Percentiles rank a stretch among this genome's conserved stretches.
Evolutionary conservation across 1,140 invertebrate species (phyloP).

Genomic region (Dinothrombium tinctorium): DNA sequence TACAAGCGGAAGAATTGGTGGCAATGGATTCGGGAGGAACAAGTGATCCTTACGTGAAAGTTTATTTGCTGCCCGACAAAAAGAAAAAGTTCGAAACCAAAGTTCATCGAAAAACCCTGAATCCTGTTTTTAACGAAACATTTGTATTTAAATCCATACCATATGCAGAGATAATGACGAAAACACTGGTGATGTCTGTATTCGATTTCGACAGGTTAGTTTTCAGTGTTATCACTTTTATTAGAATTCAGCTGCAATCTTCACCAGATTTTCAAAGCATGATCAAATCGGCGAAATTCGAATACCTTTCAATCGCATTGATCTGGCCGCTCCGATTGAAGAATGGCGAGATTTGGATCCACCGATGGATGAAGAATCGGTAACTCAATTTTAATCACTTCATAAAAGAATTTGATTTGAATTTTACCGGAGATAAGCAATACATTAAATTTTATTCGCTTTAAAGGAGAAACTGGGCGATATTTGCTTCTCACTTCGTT

Average conservation of each 20-base stretch:
- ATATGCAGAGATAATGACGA: slow-evolving; percentile 16
- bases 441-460: slow-evolving; percentile 4
- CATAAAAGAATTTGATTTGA: too few relatives aligned
- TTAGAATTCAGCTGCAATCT: slow-evolving; percentile 10
- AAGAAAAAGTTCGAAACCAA: slow-evolving; percentile 25
- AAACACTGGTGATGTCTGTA: slow-evolving; percentile 86
- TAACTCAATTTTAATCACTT: too few relatives aligned
- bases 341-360: slow-evolving; percentile 95
- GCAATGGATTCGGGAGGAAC: slow-evolving; percentile 97
- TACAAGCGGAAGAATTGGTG: slow-evolving; percentile 92
- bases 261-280: slow-evolving; percentile 80
- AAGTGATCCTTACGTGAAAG: slow-evolving; percentile 97
- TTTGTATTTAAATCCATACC: slow-evolving; percentile 18
- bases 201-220: slow-evolving; percentile 86
- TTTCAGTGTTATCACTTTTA: slow-evolving; percentile 2
- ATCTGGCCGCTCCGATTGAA: slow-evolving; percentile 93
- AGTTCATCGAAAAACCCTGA: slow-evolving; percentile 22
- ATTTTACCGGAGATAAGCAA: background rate
- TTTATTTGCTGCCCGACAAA: slow-evolving; percentile 22
- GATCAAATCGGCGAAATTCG: slow-evolving; percentile 99
- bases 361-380: slow-evolving; percentile 73
- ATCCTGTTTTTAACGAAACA: slow-evolving; percentile 23
- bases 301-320: slow-evolving; percentile 86
- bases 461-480: slow-evolving; percentile 86
- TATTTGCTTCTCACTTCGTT: slow-evolving; percentile 38